phyloP scores from a whole-genome alignment of 2,113 vertebrate species.

The Vulpes vulpes region DNA sequence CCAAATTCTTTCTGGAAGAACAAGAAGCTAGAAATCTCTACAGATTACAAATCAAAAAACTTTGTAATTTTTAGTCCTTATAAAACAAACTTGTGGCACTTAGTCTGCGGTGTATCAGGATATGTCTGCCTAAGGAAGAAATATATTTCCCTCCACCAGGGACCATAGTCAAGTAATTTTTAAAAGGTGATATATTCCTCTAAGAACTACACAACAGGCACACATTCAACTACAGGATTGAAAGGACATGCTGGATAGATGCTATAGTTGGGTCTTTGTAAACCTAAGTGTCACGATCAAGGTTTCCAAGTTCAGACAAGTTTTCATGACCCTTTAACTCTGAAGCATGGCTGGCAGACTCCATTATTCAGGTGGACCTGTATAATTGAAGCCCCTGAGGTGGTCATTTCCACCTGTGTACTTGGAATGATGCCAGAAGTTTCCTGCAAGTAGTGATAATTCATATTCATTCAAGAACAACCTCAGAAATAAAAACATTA shows the following conservation, averaged over 20 bases:
- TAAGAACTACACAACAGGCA: neutral
- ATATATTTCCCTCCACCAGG: neutral
- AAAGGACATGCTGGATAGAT: neutral
- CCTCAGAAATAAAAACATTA: constrained; percentile 10
- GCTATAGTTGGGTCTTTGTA: neutral
- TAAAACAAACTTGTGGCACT: neutral
- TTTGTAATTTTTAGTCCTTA: neutral
- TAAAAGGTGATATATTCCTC: neutral
- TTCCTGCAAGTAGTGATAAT: neutral
- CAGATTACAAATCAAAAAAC: neutral
- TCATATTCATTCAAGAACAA: neutral
- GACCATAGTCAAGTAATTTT: neutral
- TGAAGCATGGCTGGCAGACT: neutral
- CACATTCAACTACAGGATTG: neutral
- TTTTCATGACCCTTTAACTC: neutral
- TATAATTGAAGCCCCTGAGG: neutral
- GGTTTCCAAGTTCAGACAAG: neutral
- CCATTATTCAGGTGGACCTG: neutral
- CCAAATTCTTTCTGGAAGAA: neutral
- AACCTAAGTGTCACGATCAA: neutral
- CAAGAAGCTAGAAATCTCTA: neutral
- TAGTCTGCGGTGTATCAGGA: neutral
- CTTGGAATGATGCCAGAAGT: neutral
- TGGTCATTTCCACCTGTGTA: neutral
- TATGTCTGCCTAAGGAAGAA: neutral